Evolutionary conservation across 1,140 invertebrate genomes (phyloP).

Genomic region (Apis laboriosa): DNA sequence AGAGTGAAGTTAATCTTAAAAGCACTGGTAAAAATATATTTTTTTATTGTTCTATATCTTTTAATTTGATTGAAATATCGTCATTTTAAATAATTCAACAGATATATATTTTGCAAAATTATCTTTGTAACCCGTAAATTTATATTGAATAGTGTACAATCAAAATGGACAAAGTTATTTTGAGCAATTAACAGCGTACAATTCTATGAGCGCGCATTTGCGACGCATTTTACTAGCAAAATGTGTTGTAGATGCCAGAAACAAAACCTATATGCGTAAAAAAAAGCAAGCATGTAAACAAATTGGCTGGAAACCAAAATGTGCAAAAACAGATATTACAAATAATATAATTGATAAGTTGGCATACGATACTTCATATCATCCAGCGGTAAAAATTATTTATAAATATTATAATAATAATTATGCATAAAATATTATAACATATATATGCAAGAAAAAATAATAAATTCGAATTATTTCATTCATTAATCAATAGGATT

Average conservation of each 20-base stretch:
- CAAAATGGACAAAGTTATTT: conserved; percentile 74
- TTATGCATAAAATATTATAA: too few species aligned
- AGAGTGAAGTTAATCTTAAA: conserved; percentile 66
- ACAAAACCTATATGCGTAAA: conserved; percentile 65
- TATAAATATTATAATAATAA: neutral
- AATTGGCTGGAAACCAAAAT: conserved; percentile 46
- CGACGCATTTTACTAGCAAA: conserved; percentile 74
- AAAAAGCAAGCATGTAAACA: conserved; percentile 60
- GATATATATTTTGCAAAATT: neutral
- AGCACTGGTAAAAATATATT: conserved; percentile 70
- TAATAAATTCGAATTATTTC: neutral
- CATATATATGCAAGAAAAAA: neutral
- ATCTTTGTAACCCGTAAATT: conserved; percentile 19
- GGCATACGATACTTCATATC: conserved; percentile 74
- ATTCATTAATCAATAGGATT: conserved; percentile 33
- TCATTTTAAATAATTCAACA: neutral
- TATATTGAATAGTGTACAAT: conserved; percentile 69
- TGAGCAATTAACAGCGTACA: conserved; percentile 74
- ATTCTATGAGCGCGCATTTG: conserved; percentile 74
- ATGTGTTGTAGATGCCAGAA: conserved; percentile 73
- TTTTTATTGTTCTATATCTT: conserved; percentile 9
- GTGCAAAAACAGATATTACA: conserved; percentile 50
- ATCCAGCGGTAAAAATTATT: conserved; percentile 72
- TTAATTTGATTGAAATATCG: conserved; percentile 29
- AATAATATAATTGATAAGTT: conserved; percentile 74